Percentiles rank a stretch among this genome's conserved stretches.
These are phyloP conservation scores for Pterocles orientalis DNA, from an alignment of 2,113 vertebrate genomes.

Conservation along the genomic window DNA sequence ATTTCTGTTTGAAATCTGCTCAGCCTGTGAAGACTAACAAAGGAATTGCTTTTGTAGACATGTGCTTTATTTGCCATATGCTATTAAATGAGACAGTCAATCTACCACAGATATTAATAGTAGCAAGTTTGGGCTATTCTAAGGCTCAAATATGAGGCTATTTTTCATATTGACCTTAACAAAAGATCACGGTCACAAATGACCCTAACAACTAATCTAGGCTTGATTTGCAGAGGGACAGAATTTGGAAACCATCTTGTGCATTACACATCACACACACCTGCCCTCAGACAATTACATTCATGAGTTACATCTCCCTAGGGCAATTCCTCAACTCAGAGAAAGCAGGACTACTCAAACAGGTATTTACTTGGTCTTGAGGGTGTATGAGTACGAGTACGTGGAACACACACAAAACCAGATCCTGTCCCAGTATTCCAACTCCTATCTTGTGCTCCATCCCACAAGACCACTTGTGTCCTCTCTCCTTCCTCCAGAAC, in stretches of 20 bases:
- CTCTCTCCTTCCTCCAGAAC: not conserved
- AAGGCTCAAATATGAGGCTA: not conserved
- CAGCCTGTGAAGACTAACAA: slow-evolving; percentile 45
- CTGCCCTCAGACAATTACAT: not conserved
- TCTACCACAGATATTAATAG: slow-evolving; percentile 38
- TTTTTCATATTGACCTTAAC: slow-evolving; percentile 40
- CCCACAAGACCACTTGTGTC: not conserved
- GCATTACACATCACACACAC: not conserved
- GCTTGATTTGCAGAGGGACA: not conserved
- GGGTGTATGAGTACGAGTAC: fast-evolving
- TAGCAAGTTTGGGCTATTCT: slow-evolving; percentile 12
- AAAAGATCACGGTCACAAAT: slow-evolving; percentile 8
- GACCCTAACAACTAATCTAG: slow-evolving; percentile 3
- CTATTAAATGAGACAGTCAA: slow-evolving; percentile 5
- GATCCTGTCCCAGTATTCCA: not conserved
- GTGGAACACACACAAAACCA: not conserved
- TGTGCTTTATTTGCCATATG: slow-evolving; percentile 32
- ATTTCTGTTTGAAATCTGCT: slow-evolving; percentile 58
- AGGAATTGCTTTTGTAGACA: slow-evolving; percentile 50
- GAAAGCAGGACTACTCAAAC: not conserved
- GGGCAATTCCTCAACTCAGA: not conserved
- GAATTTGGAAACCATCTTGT: not conserved
- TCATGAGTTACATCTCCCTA: not conserved
- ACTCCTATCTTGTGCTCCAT: not conserved
- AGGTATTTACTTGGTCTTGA: not conserved